phyloP scores from a whole-genome alignment of 2,888 invertebrate genomes.

The Romanomermis culicivorax region DNA sequence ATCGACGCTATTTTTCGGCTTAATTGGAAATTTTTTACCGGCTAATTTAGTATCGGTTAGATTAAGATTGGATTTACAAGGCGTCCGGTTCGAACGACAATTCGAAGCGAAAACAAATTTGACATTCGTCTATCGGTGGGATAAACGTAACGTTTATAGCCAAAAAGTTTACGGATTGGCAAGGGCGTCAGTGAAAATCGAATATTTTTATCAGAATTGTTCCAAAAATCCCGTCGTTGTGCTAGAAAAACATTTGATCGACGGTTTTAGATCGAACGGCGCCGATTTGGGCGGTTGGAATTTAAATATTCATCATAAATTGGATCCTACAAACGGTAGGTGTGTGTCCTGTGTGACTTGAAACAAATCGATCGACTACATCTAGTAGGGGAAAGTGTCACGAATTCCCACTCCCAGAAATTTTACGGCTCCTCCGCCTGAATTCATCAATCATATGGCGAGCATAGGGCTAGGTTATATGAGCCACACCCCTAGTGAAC shows the following conservation, averaged over 20 bases:
- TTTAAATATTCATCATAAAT: conserved; percentile 87
- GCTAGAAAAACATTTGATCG: conserved; percentile 70
- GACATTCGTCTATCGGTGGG: conserved; percentile 91
- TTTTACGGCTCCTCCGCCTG: too few species aligned
- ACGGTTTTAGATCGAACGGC: conserved; percentile 85
- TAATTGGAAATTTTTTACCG: conserved; percentile 52
- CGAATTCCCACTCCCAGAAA: too few species aligned
- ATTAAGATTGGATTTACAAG: conserved; percentile 78
- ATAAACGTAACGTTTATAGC: conserved; percentile 84
- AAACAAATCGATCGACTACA: conserved; percentile 1
- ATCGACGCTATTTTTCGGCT: conserved; percentile 69
- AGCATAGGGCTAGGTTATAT: too few species aligned
- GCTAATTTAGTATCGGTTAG: conserved; percentile 63
- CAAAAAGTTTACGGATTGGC: conserved; percentile 94
- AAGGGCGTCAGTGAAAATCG: conserved; percentile 56
- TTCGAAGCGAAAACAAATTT: conserved; percentile 90
- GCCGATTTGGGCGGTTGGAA: conserved; percentile 96
- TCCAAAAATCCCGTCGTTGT: conserved; percentile 65
- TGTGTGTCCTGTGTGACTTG: too few species aligned
- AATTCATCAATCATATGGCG: too few species aligned
- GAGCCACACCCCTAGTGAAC: too few species aligned
- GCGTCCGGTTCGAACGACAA: conserved; percentile 65
- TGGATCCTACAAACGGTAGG: conserved; percentile 84
- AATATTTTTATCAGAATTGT: conserved; percentile 78
- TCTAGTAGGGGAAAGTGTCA: too few species aligned